Base-by-base conservation (phyloP, 2,113 vertebrate species). In the Pterocles burchelli region DNA sequence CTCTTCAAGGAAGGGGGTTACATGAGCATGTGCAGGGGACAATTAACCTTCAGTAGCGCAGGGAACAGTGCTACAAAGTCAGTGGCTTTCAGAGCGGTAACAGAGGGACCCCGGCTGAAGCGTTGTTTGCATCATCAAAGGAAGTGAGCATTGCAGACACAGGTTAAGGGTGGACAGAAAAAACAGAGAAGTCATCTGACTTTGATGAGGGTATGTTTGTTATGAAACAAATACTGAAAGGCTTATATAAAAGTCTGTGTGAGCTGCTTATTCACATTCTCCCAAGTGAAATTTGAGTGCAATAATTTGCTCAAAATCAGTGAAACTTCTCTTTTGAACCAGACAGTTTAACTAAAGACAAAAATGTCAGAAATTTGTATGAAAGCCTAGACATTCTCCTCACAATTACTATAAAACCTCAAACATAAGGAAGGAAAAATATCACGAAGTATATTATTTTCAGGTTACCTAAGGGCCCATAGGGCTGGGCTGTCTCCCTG, bases 1-100 rank as follows among this genome's bases (percentile, higher is more conserved):
- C 26, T 75, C 52, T 24, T 34, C 14, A 22, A 5, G 33, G 29
- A 46, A 31, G 5, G 31, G 33, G 31, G 28, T 36, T 41, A 72
- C 17, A 38, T 17, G 38, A 24, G 38, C 0, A 0, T 4, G 3
- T 15, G 10, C 1, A 1, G 3, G 10, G 29, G 8, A 31, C 5
- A 49, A 52, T 17, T 17, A 58, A 7, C 18, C 34, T 43, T 52
- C 36, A 16, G 20, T 38, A 77, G 36, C 0, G 0, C 74, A 28
- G 26, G 28, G 26, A 81, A 34, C 25, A 24, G 45, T 17, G n/a
- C 57, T 34, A 31, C 15, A 9, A 77, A 58, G 61, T 19, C 33
- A 36, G 22, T 33, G 41, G 52, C 61, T 75, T 17, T 74, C 38
- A 38, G 62, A 75, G 78, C 48, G 59, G 70, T 17, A 54, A 58